Evolutionary conservation across 2,797 vertebrate genomes (phyloP).

Genomic region (Hipposideros larvatus): DNA sequence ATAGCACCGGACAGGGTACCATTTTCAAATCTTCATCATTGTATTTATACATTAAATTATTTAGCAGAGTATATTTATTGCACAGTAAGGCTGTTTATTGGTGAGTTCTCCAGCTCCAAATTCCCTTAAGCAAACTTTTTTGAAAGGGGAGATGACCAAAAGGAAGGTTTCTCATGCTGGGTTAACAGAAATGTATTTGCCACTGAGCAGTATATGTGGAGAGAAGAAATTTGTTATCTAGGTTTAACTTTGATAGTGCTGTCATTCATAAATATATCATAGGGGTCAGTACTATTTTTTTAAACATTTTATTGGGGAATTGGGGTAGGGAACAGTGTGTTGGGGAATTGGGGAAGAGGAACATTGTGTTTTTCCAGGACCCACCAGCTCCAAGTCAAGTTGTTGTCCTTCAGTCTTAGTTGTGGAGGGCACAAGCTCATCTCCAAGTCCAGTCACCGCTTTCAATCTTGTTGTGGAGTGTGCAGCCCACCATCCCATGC

Average conservation of each 20-base stretch:
- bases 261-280: not conserved
- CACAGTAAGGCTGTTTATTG: slow-evolving; percentile 57
- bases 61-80: slow-evolving; percentile 68
- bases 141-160: not conserved
- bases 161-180: slow-evolving; percentile 31
- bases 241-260: slow-evolving; percentile 6
- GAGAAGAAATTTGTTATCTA: slow-evolving; percentile 2
- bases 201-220: slow-evolving; percentile 16
- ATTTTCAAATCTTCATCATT: slow-evolving; percentile 74
- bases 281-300: not conserved
- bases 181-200: not conserved
- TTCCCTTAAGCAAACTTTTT: not conserved
- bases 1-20: slow-evolving; percentile 62
- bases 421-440: too few relatives aligned
- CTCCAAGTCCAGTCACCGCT: too few relatives aligned
- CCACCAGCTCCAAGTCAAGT: too few relatives aligned
- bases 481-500: too few relatives aligned
- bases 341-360: too few relatives aligned
- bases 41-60: slow-evolving; percentile 72
- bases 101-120: slow-evolving; percentile 50
- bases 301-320: too few relatives aligned
- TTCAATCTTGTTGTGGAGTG: too few relatives aligned
- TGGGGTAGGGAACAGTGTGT: too few relatives aligned
- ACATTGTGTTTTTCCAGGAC: too few relatives aligned
- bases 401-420: too few relatives aligned